phyloP scores from a whole-genome alignment of 2,888 invertebrate species.

The Diarsia dahlii region DNA sequence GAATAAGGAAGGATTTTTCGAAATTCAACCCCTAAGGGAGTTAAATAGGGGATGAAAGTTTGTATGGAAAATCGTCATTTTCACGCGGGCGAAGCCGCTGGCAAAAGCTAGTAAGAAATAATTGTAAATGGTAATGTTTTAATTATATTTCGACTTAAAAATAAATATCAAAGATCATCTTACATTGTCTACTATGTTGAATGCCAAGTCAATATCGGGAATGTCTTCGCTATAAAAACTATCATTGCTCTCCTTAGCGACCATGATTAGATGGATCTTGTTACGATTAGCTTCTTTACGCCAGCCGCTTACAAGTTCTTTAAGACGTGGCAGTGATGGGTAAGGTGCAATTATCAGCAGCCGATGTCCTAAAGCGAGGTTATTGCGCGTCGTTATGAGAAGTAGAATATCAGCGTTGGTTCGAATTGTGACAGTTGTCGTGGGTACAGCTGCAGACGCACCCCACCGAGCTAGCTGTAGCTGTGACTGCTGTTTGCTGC shows the following conservation, averaged over 20 bases:
- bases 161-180: slow-evolving; percentile 31
- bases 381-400: slow-evolving; percentile 55
- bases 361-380: slow-evolving; percentile 48
- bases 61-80: too few species aligned
- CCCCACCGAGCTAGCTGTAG: slow-evolving; percentile 64
- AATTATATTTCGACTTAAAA: too few species aligned
- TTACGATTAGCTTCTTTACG: slow-evolving; percentile 61
- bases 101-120: too few species aligned
- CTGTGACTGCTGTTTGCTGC: slow-evolving; percentile 37
- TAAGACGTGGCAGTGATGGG: slow-evolving; percentile 64
- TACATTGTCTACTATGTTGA: slow-evolving; percentile 62
- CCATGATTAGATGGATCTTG: slow-evolving; percentile 60
- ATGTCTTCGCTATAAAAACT: slow-evolving; percentile 43
- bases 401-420: slow-evolving; percentile 59
- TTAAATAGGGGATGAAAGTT: too few species aligned
- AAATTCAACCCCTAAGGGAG: too few species aligned
- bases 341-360: slow-evolving; percentile 65
- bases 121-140: not conserved
- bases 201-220: slow-evolving; percentile 57
- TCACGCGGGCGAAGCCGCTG: too few species aligned
- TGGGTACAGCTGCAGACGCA: slow-evolving; percentile 18
- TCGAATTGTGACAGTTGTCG: slow-evolving; percentile 60
- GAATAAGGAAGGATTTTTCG: too few species aligned
- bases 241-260: slow-evolving; percentile 44
- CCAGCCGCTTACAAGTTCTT: slow-evolving; percentile 66